These are phyloP conservation scores for Cabera pusaria DNA, from an alignment of 2,888 invertebrate genomes.

Conservation along the genomic window DNA sequence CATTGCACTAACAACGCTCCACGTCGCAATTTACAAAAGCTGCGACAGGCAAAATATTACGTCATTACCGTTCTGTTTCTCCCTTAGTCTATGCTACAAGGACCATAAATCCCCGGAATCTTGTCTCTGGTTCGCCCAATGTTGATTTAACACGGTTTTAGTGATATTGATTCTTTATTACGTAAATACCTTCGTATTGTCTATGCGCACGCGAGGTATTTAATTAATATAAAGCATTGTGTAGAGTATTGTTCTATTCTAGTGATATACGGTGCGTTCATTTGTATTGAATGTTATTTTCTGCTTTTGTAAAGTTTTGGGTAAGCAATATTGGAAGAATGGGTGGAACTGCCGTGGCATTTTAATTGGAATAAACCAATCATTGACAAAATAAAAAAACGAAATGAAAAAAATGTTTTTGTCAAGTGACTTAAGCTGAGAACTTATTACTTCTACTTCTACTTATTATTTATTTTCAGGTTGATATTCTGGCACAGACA, in stretches of 20 bases:
- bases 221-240: conserved; percentile 70
- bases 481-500: too few species aligned
- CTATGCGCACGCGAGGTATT: conserved; percentile 74
- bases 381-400: too few species aligned
- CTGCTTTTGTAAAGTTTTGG: too few species aligned
- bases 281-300: too few species aligned
- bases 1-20: conserved; percentile 13
- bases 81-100: conserved; percentile 54
- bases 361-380: too few species aligned
- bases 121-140: conserved; percentile 81
- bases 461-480: too few species aligned
- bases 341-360: too few species aligned
- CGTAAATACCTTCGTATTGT: conserved; percentile 74
- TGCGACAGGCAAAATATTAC: conserved; percentile 53
- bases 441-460: too few species aligned
- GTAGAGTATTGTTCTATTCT: too few species aligned
- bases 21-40: conserved; percentile 16
- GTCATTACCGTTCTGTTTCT: conserved; percentile 58
- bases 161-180: conserved; percentile 83
- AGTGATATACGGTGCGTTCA: conserved; percentile 48
- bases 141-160: conserved; percentile 83
- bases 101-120: conserved; percentile 79
- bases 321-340: too few species aligned
- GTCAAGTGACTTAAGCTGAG: too few species aligned
- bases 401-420: too few species aligned